Base-by-base conservation (phyloP, 2,113 vertebrate species). In the Talpa occidentalis region DNA sequence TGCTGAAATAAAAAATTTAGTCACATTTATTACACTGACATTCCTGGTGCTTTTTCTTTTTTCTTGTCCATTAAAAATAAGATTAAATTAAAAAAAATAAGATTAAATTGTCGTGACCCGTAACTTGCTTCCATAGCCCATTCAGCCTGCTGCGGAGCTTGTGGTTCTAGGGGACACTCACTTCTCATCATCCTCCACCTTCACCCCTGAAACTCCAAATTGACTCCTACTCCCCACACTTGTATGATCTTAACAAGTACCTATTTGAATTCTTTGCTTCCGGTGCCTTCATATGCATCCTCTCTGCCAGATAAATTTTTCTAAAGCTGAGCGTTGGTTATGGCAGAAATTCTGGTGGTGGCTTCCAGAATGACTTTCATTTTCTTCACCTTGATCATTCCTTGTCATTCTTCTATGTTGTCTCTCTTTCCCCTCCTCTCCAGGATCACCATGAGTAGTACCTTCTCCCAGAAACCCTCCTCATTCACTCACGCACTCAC, bases 131-230 rank as follows among this genome's bases (percentile, higher is more conserved):
- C 77, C 16, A 3, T 56, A 10, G 40, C 67, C 37, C 28, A 9
- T 30, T 70, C 0, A 4, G 16, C n/a, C 62, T 49, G 35, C 64
- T 0, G 0, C 5, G 35, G 42, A 24, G 47, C 40, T 44, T 0
- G 2, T 0, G 22, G 76, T 35, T 66, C 56, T 32, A 4, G 28
- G 59, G 28, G 70, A 37, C 47, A 35, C 37, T 49, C 0, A 0
- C 49, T 30, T 37, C 47, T 30, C 17, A 10, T 9, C 11, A 2
- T 12, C 28, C n/a, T 3, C 21, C 14, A 2, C 10, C n/a, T 19
- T 32, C 6, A 10, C 26, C 0, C 9, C 24, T 24, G 49, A 10
- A 14, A 15, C n/a, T 69, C 10, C 26, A 54, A 8, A 10, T 19
- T 2, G 24, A 19, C 21, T 7, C 72, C 26, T 1, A 1, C 7